phyloP scores from a whole-genome alignment of 2,888 invertebrate genomes.

The Frankliniella fusca region DNA sequence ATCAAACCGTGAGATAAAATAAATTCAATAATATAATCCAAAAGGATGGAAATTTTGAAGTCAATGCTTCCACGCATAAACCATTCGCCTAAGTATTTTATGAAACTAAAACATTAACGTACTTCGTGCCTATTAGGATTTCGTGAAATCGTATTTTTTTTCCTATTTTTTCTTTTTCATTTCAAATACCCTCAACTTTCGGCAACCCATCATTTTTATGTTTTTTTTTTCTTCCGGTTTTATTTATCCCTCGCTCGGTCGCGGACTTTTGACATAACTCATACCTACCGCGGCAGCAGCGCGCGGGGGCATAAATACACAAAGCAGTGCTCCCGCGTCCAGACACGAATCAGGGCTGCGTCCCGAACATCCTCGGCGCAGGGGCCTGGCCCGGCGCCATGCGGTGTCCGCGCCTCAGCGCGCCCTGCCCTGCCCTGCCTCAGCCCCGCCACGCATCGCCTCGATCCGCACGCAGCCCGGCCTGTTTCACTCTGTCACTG shows the following conservation, averaged over 20 bases:
- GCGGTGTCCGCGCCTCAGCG: no score
- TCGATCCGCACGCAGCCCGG: neutral
- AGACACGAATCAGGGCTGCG: neutral
- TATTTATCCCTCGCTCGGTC: neutral
- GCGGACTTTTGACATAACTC: slow-evolving; percentile 24
- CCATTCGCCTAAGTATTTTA: no score
- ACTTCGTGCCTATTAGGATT: no score
- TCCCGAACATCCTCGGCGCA: no score
- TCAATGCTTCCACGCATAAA: no score
- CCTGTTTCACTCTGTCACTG: neutral
- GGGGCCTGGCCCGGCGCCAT: no score
- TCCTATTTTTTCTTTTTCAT: neutral
- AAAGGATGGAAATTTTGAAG: no score
- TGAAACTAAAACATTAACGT: no score
- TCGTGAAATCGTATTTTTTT: no score
- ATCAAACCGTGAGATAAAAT: no score
- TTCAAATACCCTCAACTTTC: neutral
- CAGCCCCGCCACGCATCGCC: neutral
- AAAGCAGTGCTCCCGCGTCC: neutral
- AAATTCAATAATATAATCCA: no score
- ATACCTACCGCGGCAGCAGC: neutral
- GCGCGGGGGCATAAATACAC: slow-evolving; percentile 4
- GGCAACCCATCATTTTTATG: neutral
- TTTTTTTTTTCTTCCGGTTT: neutral
- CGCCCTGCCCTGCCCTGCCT: no score